Evolutionary conservation across 2,888 invertebrate species (phyloP).

Genomic region (Nasonovia ribisnigri): DNA sequence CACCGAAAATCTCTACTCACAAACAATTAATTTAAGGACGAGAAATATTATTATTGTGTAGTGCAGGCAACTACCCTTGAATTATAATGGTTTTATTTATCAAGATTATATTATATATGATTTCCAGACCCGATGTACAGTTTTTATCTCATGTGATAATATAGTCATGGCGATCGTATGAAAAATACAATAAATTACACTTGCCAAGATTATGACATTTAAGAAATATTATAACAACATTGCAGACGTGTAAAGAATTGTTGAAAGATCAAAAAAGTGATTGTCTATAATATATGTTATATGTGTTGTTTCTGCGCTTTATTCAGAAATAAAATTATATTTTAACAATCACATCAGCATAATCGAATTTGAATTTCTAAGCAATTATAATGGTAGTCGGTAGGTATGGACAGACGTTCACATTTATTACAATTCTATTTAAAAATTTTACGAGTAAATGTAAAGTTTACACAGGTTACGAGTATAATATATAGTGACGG

Average conservation of each 20-base stretch:
- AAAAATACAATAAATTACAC: slow-evolving; percentile 25
- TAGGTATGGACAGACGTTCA: neutral
- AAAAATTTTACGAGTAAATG: neutral
- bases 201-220: neutral
- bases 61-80: neutral
- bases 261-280: neutral
- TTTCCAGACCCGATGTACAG: neutral
- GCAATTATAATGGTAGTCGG: neutral
- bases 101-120: slow-evolving; percentile 11
- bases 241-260: neutral
- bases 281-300: neutral
- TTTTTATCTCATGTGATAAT: neutral
- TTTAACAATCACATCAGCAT: neutral
- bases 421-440: neutral
- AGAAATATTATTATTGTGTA: neutral
- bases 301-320: neutral
- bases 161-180: neutral
- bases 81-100: slow-evolving; percentile 29
- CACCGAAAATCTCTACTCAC: slow-evolving; percentile 9
- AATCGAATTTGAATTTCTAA: neutral
- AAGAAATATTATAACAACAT: neutral
- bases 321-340: neutral
- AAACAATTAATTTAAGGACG: slow-evolving; percentile 39
- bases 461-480: neutral
- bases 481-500: no score